Conservation (phyloP, 2,113 vertebrate species). For the Terrapene triunguis region DNA sequence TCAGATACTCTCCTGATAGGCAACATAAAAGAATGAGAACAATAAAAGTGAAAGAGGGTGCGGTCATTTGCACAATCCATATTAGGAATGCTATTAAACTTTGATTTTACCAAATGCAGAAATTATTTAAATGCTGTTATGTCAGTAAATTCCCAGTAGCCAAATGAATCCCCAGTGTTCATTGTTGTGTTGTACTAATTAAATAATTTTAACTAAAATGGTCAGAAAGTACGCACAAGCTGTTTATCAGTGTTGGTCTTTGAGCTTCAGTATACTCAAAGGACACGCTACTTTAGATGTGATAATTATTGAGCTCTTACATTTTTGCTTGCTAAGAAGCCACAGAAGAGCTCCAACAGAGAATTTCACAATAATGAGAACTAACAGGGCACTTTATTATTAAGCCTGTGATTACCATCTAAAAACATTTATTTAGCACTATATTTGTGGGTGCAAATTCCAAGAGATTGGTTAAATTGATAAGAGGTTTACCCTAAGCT, state of each 20-base stretch:
- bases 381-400: constrained; percentile 71
- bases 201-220: constrained; percentile 74
- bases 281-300: constrained; percentile 66
- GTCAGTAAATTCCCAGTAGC: constrained; percentile 66
- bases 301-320: constrained; percentile 72
- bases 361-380: constrained; percentile 72
- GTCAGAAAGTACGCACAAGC: constrained; percentile 64
- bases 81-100: constrained; percentile 60
- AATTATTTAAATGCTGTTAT: constrained; percentile 59
- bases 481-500: constrained; percentile 39
- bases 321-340: constrained; percentile 60
- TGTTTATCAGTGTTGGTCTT: constrained; percentile 76
- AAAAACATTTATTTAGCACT: constrained; percentile 55
- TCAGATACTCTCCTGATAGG: too few species aligned
- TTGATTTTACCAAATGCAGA: constrained; percentile 60
- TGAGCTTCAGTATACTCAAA: constrained; percentile 62
- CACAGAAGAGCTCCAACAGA: constrained; percentile 66
- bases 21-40: constrained; percentile 48
- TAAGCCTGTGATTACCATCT: constrained; percentile 61
- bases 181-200: constrained; percentile 74
- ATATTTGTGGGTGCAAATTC: constrained; percentile 59
- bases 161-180: constrained; percentile 74
- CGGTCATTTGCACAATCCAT: constrained; percentile 59
- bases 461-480: constrained; percentile 53
- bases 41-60: constrained; percentile 52